Evolutionary conservation across 2,888 invertebrate genomes (phyloP), one percentile per base, ranked within the genome.

Genomic region (Caenorhabditis virilis): DNA sequence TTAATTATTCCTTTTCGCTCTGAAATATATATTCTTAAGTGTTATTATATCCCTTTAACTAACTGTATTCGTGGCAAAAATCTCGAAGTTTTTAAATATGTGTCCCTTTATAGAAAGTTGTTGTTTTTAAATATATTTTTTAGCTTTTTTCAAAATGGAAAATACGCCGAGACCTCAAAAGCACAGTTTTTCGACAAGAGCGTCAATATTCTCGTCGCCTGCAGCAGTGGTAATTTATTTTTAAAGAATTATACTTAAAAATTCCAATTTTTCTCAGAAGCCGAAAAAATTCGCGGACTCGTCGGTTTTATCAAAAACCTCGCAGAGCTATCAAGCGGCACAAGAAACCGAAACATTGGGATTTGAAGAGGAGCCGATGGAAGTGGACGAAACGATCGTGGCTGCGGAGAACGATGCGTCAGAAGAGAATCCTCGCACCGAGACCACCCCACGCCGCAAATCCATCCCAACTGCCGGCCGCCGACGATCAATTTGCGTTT

Each of bases 351-450:
- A n/a, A n/a, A n/a, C n/a, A n/a, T n/a, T n/a, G n/a, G n/a, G n/a
- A n/a, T n/a, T n/a, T n/a, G 36, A 36, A n/a, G 36, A 36, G n/a
- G 36, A 36, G n/a, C 36, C 36, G n/a, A 36, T 36, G 36, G 36
- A 36, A n/a, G n/a, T 36, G 13, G 36, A 36, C n/a, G 36, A 15
- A 36, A 15, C 36, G n/a, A n/a, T n/a, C 4, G 9, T 13, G 4
- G 36, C 7, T 13, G 13, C 11, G n/a, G 36, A n/a, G 5, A 5
- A 7, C 6, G 13, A 30, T 9, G 13, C 13, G 7, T 13, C 30
- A 30, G 30, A 5, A 36, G 16, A 36, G n/a, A 36, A n/a, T 36
- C 5, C 16, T 5, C 15, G 5, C 36, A 13, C 36, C 9, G 5
- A 7, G n/a, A 36, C 36, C 7, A 36, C 36, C 5, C 36, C 36